Percentiles rank a stretch among this genome's conserved stretches.
Conservation (phyloP, 2,113 vertebrate species). For the Miniopterus natalensis region DNA sequence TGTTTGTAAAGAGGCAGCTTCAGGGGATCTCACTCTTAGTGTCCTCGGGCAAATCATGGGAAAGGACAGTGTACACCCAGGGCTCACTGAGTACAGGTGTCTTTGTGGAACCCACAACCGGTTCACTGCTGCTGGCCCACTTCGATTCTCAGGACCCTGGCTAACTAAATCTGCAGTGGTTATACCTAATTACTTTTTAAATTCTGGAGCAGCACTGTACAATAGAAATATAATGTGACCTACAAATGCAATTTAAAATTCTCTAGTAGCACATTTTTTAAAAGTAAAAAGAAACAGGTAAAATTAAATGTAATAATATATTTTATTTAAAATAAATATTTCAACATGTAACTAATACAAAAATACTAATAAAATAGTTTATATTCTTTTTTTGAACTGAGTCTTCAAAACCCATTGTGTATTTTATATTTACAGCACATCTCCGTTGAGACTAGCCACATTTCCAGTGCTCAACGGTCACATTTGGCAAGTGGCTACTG, state of each 20-base stretch:
- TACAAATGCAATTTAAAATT: background rate
- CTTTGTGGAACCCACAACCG: background rate
- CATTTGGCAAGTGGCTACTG: background rate
- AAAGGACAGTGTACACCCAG: background rate
- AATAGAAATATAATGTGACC: background rate
- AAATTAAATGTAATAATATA: background rate
- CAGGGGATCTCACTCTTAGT: background rate
- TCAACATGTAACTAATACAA: background rate
- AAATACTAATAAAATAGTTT: background rate
- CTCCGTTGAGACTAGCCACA: background rate
- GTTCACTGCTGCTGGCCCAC: background rate
- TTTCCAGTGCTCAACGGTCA: background rate
- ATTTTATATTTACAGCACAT: constrained; percentile 1
- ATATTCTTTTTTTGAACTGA: background rate
- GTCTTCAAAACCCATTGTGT: background rate
- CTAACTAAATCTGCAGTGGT: background rate
- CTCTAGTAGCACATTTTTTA: background rate
- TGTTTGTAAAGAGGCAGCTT: background rate
- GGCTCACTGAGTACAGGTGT: background rate
- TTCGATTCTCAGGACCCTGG: background rate
- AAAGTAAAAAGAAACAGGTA: constrained; percentile 33
- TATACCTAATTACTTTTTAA: background rate
- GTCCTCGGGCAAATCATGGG: background rate
- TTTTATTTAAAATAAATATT: constrained; percentile 1
- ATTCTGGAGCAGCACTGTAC: background rate